A percentile compares a stretch with the other conserved stretches of the same genome.
These are phyloP conservation scores for Drosophila persimilis DNA, from an alignment of 1,140 invertebrate species.

Conservation along the genomic window DNA sequence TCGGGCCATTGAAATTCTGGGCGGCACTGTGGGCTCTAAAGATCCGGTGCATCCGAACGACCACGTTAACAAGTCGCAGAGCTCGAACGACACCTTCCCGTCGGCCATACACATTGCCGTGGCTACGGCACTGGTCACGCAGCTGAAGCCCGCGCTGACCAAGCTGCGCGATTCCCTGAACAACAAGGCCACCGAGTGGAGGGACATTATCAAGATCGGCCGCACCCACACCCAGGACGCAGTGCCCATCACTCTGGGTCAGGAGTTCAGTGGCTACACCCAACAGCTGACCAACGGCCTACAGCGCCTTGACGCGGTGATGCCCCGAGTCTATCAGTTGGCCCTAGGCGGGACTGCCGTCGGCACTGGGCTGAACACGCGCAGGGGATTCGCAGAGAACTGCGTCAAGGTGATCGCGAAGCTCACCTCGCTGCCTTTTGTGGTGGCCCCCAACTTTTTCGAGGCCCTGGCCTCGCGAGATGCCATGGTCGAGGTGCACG, in stretches of 20 bases:
- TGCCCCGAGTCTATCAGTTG: conserved; percentile 94
- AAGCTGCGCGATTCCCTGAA: conserved; percentile 89
- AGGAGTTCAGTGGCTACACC: conserved; percentile 98
- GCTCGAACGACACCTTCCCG: conserved; percentile 99
- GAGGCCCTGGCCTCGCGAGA: conserved; percentile 98
- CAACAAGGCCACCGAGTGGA: conserved; percentile 92
- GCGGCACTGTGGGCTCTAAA: conserved; percentile 96
- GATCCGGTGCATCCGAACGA: conserved; percentile 98
- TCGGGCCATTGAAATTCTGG: conserved; percentile 96
- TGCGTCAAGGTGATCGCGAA: conserved; percentile 91
- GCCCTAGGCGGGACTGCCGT: conserved; percentile 98
- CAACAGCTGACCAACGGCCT: conserved; percentile 95
- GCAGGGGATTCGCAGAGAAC: conserved; percentile 93
- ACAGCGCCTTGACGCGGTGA: conserved; percentile 90
- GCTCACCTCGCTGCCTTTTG: conserved; percentile 92
- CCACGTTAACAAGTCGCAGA: conserved; percentile 99
- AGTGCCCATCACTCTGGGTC: conserved; percentile 97
- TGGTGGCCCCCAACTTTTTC: conserved; percentile 98
- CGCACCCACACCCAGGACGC: conserved; percentile 95
- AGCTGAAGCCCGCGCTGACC: conserved; percentile 91
- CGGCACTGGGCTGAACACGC: conserved; percentile 96
- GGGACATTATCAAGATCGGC: conserved; percentile 97
- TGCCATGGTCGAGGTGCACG: conserved; percentile 97
- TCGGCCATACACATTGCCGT: conserved; percentile 99
- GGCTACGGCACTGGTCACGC: conserved; percentile 92